phyloP scores from a whole-genome alignment of 1,140 invertebrate genomes.

The Thaumatotibia leucotreta region DNA sequence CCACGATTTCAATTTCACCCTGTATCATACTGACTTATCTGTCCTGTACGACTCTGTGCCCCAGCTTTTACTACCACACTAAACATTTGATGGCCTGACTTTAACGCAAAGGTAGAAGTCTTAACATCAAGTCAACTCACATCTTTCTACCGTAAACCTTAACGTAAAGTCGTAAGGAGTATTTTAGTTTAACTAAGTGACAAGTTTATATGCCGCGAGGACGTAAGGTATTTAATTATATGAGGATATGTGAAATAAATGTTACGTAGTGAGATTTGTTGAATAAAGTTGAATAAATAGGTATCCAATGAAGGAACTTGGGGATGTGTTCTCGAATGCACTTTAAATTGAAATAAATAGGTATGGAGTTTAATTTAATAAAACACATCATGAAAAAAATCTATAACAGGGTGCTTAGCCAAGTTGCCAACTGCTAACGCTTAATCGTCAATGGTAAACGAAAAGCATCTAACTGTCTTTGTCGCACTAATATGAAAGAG shows the following conservation, averaged over 20 bases:
- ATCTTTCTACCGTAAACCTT: neutral
- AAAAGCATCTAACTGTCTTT: too few relatives aligned
- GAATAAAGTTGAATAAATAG: too few relatives aligned
- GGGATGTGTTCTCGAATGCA: too few relatives aligned
- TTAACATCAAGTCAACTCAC: neutral
- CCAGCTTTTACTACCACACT: neutral
- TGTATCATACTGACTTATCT: neutral
- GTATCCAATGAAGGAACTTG: too few relatives aligned
- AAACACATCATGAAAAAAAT: too few relatives aligned
- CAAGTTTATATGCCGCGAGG: neutral
- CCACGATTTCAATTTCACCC: too few relatives aligned
- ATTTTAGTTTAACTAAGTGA: neutral
- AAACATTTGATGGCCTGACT: constrained; percentile 10
- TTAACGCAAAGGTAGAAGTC: constrained; percentile 6
- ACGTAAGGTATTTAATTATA: neutral
- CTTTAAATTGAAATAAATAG: too few relatives aligned
- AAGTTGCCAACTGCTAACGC: too few relatives aligned
- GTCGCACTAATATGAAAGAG: too few relatives aligned
- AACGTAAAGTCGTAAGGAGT: neutral
- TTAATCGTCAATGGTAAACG: too few relatives aligned
- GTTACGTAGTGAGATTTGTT: neutral
- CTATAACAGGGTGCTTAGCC: too few relatives aligned
- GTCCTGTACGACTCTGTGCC: neutral
- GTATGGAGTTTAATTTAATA: too few relatives aligned
- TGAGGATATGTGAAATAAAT: neutral